Base-by-base conservation (phyloP, 2,113 vertebrate genomes). In the Rhinopithecus roxellana region DNA sequence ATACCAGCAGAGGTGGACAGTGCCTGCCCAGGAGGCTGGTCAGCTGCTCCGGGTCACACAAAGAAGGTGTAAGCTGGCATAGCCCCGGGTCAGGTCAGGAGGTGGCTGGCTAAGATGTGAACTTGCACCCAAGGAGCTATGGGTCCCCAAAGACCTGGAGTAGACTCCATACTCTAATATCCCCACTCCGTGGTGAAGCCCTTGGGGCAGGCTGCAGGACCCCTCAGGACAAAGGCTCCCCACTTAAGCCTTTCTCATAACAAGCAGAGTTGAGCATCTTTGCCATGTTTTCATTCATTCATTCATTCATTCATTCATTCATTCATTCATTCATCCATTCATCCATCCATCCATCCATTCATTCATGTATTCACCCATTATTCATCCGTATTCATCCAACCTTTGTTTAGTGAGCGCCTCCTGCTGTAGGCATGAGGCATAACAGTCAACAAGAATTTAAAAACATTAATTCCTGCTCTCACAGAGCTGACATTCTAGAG, bases 1-100 rank as follows among this genome's bases (percentile, higher is more conserved):
- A 61, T 0, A 4, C 0, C 0, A 30, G 48, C 0, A 2, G 22
- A 5, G 32, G 48, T 0, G 1, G 61, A 40, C 0, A 1, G 25
- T 20, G 12, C 3, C 35, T 0, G 35, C 61, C 22, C 0, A 0
- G 50, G 72, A 32, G 35, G 50, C 11, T 13, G 18, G 93, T 48
- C 27, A 2, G 25, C 14, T 2, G 23, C 45, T 25, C 48, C 74
- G 7, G 8, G 30, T 23, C 38, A 11, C 57, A 14, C 1, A 1
- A 12, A 0, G 0, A 5, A 12, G 57, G 9, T 18, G 6, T 70
- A 23, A 67, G 27, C 2, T n/a, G 70, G 80, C 48, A 11, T 25
- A 70, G 94, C 30, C 81, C 23, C 50, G 5, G 4, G 8, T 9
- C 11, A 23, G 80, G 48, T 35, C 50, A 38, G 67, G 86, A 35